Evolutionary conservation across 2,797 vertebrate species (phyloP).

Genomic region (Sebastolobus altivelis): DNA sequence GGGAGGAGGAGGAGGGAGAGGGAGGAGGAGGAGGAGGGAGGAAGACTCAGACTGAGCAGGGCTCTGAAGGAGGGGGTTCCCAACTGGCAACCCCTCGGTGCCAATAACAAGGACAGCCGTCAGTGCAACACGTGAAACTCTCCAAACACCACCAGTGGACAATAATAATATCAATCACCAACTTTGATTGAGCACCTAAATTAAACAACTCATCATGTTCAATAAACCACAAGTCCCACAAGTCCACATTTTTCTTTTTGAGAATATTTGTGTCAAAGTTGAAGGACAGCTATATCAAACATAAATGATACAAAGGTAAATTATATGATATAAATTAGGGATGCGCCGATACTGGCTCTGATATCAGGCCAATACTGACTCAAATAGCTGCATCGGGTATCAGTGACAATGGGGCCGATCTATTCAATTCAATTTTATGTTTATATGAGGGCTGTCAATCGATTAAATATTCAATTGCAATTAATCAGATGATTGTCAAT

Average conservation of each 20-base stretch:
- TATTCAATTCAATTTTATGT: too few species aligned
- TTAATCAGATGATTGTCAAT: too few species aligned
- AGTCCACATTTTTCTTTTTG: not conserved
- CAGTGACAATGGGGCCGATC: too few species aligned
- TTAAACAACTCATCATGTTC: not conserved
- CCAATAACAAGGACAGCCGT: slow-evolving; percentile 64
- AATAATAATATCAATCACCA: not conserved
- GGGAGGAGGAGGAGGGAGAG: slow-evolving; percentile 68
- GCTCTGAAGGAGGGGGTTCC: slow-evolving; percentile 67
- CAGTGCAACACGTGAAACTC: slow-evolving; percentile 55
- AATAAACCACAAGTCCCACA: not conserved
- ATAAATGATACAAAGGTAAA: not conserved
- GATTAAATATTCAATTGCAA: too few species aligned
- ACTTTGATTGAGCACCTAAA: not conserved
- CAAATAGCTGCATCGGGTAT: too few species aligned
- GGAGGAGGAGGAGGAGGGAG: slow-evolving; percentile 54
- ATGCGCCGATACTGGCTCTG: too few species aligned
- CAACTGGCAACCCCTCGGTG: slow-evolving; percentile 66
- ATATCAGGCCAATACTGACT: too few species aligned
- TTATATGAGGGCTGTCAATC: too few species aligned
- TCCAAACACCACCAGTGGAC: slow-evolving; percentile 1
- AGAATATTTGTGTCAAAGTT: not conserved
- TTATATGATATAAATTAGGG: not conserved
- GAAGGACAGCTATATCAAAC: not conserved
- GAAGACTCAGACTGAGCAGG: slow-evolving; percentile 69